Evolutionary conservation across 1,140 invertebrate genomes (phyloP), one percentile per base, ranked within the genome.

Genomic region (Copidosoma floridanum): DNA sequence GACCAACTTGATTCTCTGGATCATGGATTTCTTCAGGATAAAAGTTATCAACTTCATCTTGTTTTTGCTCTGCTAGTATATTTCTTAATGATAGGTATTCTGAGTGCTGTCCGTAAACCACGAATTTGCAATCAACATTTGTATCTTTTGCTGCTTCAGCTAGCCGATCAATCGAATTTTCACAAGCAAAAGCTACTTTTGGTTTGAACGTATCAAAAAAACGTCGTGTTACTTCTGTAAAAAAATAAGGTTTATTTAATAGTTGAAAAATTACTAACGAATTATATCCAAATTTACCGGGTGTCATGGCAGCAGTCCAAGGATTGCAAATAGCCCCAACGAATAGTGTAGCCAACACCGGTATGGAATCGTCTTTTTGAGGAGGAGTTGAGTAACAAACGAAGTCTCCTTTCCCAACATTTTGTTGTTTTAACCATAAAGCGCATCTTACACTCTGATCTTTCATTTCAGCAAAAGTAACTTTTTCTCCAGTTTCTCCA

Each of bases 181-280:
- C 41, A 16, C n/a, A 8, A 32, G 58, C 37, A 27, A 61, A 61
- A 14, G 47, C 53, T 37, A 60, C 27, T 26, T 60, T 60, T 38
- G 57, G 57, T 18, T 23, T 35, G 4, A 37, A 26, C 20, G 29
- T 26, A n/a, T 12, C 48, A 32, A 61, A 47, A 32, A 56, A 44
- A 21, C n/a, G 18, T 20, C 41, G 41, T 23, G 41, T 21, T 21
- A 21, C 23, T 21, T 7, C 41, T 44, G 41, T 6, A 21, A 44
- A 44, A 44, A 4, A 40, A n/a, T n/a, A n/a, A n/a, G n/a, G n/a
- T n/a, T n/a, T n/a, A n/a, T n/a, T n/a, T n/a, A n/a, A n/a, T n/a
- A n/a, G n/a, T n/a, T n/a, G n/a, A n/a, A n/a, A n/a, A n/a, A n/a
- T n/a, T n/a, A n/a, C n/a, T n/a, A n/a, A n/a, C n/a, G n/a, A n/a